A percentile compares a stretch with the other conserved stretches of the same genome.
phyloP scores from a whole-genome alignment of 2,888 invertebrate species.

The Tribolium freemani region DNA sequence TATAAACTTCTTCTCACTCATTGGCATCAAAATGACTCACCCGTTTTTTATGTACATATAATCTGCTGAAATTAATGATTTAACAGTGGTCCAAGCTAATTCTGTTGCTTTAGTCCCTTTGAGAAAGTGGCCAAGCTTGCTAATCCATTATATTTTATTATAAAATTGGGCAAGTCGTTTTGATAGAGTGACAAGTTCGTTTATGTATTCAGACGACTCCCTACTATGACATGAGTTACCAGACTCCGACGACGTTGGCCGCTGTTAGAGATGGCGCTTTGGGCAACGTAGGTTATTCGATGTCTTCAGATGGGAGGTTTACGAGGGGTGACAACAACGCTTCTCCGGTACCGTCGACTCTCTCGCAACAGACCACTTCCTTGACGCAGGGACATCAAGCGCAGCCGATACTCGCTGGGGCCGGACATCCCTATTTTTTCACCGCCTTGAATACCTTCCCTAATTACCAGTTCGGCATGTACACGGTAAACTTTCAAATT shows the following conservation, averaged over 20 bases:
- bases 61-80: conserved; percentile 19
- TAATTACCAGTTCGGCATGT: conserved; percentile 80
- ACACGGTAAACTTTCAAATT: conserved; percentile 72
- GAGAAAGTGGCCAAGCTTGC: conserved; percentile 29
- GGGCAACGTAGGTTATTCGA: conserved; percentile 78
- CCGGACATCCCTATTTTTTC: conserved; percentile 81
- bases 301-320: conserved; percentile 78
- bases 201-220: conserved; percentile 68
- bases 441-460: conserved; percentile 78
- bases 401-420: conserved; percentile 74
- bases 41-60: conserved; percentile 45
- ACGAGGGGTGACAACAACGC: conserved; percentile 83
- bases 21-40: conserved; percentile 58
- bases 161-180: conserved; percentile 53
- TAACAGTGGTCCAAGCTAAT: conserved; percentile 42
- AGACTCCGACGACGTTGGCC: conserved; percentile 79
- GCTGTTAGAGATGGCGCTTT: conserved; percentile 78
- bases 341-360: conserved; percentile 83
- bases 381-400: conserved; percentile 72
- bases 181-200: conserved; percentile 58
- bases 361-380: conserved; percentile 78
- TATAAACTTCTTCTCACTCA: conserved; percentile 54
- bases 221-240: conserved; percentile 83
- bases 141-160: conserved; percentile 21
- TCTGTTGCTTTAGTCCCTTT: conserved; percentile 37